Evolutionary conservation across 2,797 vertebrate genomes (phyloP).

Genomic region (Buphagus erythrorhynchus): DNA sequence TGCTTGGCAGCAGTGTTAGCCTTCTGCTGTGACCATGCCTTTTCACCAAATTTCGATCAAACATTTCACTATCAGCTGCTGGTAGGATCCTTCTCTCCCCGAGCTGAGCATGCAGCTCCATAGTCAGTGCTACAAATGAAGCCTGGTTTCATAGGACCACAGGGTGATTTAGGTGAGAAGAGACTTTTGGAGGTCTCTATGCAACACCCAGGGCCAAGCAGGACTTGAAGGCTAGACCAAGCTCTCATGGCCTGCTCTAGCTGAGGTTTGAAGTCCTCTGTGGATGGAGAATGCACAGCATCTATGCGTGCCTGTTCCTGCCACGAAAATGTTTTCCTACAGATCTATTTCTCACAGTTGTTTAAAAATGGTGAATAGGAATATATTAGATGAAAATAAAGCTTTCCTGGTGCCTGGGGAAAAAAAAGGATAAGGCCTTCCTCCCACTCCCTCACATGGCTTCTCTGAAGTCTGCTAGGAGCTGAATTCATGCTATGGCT

Average conservation of each 20-base stretch:
- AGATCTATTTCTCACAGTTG: neutral
- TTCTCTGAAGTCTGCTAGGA: neutral
- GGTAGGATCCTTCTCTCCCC: neutral
- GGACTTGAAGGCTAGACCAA: neutral
- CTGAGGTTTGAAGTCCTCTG: neutral
- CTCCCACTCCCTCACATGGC: neutral
- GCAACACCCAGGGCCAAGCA: neutral
- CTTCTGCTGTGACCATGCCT: neutral
- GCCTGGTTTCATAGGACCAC: neutral
- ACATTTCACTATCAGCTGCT: neutral
- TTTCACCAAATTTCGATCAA: neutral
- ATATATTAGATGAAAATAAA: neutral
- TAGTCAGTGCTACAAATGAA: accelerated
- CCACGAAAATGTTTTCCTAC: neutral
- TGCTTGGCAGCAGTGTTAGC: neutral
- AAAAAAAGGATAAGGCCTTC: neutral
- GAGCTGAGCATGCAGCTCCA: neutral
- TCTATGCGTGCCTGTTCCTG: neutral
- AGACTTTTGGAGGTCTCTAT: neutral
- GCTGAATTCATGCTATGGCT: neutral
- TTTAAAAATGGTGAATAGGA: neutral
- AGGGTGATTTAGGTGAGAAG: neutral
- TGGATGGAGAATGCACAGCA: neutral
- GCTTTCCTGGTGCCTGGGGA: neutral
- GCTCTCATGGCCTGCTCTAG: accelerated